Base-by-base conservation (phyloP, 1,140 invertebrate species). In the Plectrocnemia conspersa region DNA sequence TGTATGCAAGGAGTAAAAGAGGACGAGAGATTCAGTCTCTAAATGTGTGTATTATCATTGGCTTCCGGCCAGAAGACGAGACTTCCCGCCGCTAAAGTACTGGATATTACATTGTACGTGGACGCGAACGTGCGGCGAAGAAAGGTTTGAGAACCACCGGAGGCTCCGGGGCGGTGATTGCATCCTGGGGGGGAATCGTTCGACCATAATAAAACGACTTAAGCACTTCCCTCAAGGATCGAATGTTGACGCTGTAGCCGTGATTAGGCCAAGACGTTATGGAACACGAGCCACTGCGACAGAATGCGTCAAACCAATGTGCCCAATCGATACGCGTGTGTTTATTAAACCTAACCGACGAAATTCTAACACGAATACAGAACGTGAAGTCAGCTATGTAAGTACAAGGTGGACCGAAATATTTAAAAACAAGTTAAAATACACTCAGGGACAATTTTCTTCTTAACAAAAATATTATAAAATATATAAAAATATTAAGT, bases 31-130 rank as follows among this genome's bases (percentile, higher is more conserved):
- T 22, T 45, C 56, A 45, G 38, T 49, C 54, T 22, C 22, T 52
- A 47, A 53, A 52, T 52, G 52, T 59, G 52, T 60, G 52, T 56
- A 56, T 60, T 60, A 55, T 50, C 44, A 42, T 52, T 60, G 58
- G 58, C 58, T 52, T 52, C 53, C 42, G 54, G 47, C 58, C 58
- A 60, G 48, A 22, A 22, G 16, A 58, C 36, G 55, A 36, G 42
- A 35, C 42, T 46, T 56, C 54, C 47, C 41, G 49, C 48, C 48
- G 22, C 48, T 45, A 47, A 58, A 58, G 48, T 46, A 52, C 41
- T 45, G 55, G 22, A 52, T 52, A 58, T 58, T 58, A 58, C 49
- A 49, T 47, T 46, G 40, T 52, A 58, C 48, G 55, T 58, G 55
- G 35, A 15, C 42, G 36, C 45, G 24, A 50, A 48, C 42, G 25